Base-by-base conservation (phyloP, 2,797 vertebrate genomes). In the Rhinatrema bivittatum region DNA sequence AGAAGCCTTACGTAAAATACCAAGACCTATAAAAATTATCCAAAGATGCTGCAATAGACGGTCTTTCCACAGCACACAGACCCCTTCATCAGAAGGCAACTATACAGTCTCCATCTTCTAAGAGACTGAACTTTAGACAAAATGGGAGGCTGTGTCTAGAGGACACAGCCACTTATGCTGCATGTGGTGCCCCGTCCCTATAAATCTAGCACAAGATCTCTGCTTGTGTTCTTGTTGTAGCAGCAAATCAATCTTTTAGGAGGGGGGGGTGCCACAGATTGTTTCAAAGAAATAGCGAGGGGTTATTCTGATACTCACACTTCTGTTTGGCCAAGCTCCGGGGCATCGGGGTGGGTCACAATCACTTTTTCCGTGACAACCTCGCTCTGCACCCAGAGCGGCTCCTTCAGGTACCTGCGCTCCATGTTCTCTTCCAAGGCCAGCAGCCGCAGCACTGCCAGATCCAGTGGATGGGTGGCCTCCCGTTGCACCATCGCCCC, bases 391-490 rank as follows among this genome's bases (percentile, higher is more conserved):
- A 88, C 83, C 92, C 94, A 97, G 5, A 98, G 88, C 0, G 94
- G 93, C 49, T 97, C 92, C 74, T 90, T 91, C 24, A 98, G 77
- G 68, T 95, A 97, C 20, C 91, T 88, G 2, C 94, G 79, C 56
- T 98, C 93, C 5, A 98, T 81, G 56, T 96, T 94, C 21, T 85
- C 83, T 72, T 98, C 94, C 8, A 98, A 81, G 12, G 87, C 90
- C 4, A 86, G 70, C n/a, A 98, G 64, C 0, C 93, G 85, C 36
- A 86, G 74, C 48, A 95, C 84, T 0, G 88, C 94, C 66, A 97
- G 66, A 55, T 97, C 94, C 67, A 98, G 44, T 0, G 94, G 91
- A 74, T 94, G 90, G 14, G 80, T 88, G 33, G 68, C 74, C 32
- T 90, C 78, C 7, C 94, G 89, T 7, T 86, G 77, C 28, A 84